Evolutionary conservation across 2,797 vertebrate genomes (phyloP).

Genomic region (Varecia variegata): DNA sequence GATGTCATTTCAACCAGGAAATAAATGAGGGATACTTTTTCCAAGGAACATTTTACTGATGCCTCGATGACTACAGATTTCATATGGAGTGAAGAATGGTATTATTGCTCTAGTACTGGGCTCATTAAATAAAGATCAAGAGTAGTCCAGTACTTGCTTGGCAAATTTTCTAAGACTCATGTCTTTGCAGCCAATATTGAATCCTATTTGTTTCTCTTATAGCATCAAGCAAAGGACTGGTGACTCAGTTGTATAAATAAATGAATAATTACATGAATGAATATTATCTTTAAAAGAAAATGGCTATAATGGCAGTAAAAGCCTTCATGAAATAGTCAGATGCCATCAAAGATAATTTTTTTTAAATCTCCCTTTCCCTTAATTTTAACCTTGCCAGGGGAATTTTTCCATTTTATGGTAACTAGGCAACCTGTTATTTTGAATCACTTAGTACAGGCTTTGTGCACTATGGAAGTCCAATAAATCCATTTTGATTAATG

Average conservation of each 20-base stretch:
- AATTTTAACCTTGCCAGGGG: slow-evolving; percentile 60
- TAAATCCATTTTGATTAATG: slow-evolving; percentile 78
- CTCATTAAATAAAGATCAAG: neutral
- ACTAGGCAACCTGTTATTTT: slow-evolving; percentile 76
- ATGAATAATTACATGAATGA: slow-evolving; percentile 30
- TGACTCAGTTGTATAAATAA: slow-evolving; percentile 38
- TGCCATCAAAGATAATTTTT: slow-evolving; percentile 60
- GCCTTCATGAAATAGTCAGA: slow-evolving; percentile 36
- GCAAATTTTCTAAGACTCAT: neutral
- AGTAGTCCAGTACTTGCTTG: neutral
- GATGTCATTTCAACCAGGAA: neutral
- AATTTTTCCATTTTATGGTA: slow-evolving; percentile 73
- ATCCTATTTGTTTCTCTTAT: slow-evolving; percentile 6
- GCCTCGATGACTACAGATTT: neutral
- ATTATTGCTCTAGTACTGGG: neutral
- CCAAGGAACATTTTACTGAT: neutral
- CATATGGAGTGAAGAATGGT: neutral
- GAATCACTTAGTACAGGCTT: slow-evolving; percentile 70
- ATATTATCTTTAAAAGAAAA: slow-evolving; percentile 46
- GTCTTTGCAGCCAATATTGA: neutral
- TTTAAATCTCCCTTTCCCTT: slow-evolving; percentile 63
- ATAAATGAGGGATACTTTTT: neutral
- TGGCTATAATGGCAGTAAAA: slow-evolving; percentile 22
- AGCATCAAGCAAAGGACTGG: neutral
- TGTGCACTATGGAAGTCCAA: slow-evolving; percentile 51